Evolutionary conservation across 2,113 vertebrate species (phyloP).

Genomic region (Rhynchomys soricoides): DNA sequence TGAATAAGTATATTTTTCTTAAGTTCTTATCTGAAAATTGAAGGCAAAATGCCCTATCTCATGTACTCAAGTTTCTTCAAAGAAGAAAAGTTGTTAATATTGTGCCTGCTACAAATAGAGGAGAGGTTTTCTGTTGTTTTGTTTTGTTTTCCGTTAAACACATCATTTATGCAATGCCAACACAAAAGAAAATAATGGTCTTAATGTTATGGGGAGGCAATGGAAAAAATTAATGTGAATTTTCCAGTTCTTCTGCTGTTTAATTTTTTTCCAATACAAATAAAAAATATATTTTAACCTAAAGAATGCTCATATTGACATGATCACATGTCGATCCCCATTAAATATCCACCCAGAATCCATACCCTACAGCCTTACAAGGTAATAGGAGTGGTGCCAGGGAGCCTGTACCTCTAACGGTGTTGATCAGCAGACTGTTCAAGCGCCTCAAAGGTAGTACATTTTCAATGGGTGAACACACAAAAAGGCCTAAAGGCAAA

Average conservation of each 20-base stretch:
- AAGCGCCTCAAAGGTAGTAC: not conserved
- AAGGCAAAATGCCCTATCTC: not conserved
- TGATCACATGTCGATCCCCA: not conserved
- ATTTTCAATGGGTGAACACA: not conserved
- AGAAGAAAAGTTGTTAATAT: not conserved
- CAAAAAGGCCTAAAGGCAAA: constrained; percentile 15
- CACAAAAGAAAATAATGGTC: not conserved
- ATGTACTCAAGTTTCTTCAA: not conserved
- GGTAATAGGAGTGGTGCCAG: not conserved
- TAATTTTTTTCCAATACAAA: not conserved
- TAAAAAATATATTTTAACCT: not conserved
- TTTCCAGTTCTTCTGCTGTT: not conserved
- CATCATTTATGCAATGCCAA: not conserved
- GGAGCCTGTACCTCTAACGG: not conserved
- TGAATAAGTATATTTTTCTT: not conserved
- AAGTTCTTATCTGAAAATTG: not conserved
- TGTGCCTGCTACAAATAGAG: not conserved
- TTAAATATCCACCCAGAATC: not conserved
- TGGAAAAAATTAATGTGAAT: not conserved
- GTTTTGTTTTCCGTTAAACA: not conserved
- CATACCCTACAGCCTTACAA: not conserved
- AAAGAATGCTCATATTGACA: constrained; percentile 47
- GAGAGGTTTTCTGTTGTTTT: not conserved
- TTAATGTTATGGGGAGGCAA: not conserved
- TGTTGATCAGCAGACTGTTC: not conserved